Conservation (phyloP, 2,113 vertebrate species). For the Lanius collurio region DNA sequence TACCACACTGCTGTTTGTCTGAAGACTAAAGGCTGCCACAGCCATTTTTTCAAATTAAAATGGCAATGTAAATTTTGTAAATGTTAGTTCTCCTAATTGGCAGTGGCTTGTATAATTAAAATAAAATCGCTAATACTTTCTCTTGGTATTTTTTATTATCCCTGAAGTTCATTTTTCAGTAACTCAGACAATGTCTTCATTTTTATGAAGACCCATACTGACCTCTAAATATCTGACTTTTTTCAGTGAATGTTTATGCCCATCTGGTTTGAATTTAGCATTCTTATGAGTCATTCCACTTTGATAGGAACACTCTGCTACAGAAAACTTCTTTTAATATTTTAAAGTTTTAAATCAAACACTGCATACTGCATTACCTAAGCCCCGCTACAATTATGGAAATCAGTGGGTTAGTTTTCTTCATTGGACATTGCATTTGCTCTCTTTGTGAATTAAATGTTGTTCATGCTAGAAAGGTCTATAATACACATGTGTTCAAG, state of each 20-base stretch:
- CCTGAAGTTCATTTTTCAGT: constrained; percentile 69
- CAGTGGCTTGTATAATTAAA: constrained; percentile 72
- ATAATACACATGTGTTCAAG: constrained; percentile 44
- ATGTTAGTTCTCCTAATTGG: constrained; percentile 74
- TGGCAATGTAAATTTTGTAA: constrained; percentile 68
- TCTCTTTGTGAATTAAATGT: constrained; percentile 43
- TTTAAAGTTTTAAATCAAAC: constrained; percentile 80
- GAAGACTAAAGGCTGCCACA: constrained; percentile 43
- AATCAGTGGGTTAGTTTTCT: constrained; percentile 3
- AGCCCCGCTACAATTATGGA: constrained; percentile 40
- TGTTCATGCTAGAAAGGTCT: constrained; percentile 45
- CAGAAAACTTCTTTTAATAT: constrained; percentile 80
- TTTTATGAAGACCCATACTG: constrained; percentile 78
- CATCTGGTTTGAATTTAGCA: constrained; percentile 86
- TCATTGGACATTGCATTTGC: not conserved
- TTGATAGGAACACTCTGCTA: constrained; percentile 78
- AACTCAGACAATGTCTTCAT: constrained; percentile 78
- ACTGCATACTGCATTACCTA: constrained; percentile 67
- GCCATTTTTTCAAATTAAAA: constrained; percentile 73
- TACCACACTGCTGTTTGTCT: constrained; percentile 26
- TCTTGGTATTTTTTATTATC: constrained; percentile 65
- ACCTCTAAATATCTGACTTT: constrained; percentile 79
- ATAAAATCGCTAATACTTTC: constrained; percentile 73
- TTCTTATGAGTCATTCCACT: constrained; percentile 87
- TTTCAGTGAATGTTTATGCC: constrained; percentile 76